Evolutionary conservation across 2,113 vertebrate species (phyloP).

Genomic region (Rissa tridactyla): DNA sequence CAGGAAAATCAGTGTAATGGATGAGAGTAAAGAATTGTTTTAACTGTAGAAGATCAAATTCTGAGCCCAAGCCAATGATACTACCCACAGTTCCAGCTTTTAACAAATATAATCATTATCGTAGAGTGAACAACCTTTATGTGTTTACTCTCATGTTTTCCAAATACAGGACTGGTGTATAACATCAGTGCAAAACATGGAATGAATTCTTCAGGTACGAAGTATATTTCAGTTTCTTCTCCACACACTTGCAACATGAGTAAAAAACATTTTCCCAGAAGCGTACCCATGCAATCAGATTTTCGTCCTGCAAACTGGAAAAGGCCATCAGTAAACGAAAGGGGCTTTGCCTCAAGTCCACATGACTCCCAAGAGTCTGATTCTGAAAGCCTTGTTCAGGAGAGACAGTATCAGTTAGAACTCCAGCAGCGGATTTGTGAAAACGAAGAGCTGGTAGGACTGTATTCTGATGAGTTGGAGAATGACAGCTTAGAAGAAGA

Average conservation of each 20-base stretch:
- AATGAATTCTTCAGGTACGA: neutral
- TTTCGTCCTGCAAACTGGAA: neutral
- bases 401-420: slow-evolving; percentile 43
- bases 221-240: neutral
- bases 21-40: neutral
- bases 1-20: neutral
- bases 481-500: slow-evolving; percentile 60
- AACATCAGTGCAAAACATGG: neutral
- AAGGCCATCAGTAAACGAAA: neutral
- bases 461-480: neutral
- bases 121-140: neutral
- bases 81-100: neutral
- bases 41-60: neutral
- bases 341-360: neutral
- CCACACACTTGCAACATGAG: neutral
- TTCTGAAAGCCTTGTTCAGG: slow-evolving; percentile 67
- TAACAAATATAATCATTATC: neutral
- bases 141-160: neutral
- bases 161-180: neutral
- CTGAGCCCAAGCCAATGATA: neutral
- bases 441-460: neutral
- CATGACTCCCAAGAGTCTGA: slow-evolving; percentile 72
- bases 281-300: neutral
- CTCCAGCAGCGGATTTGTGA: slow-evolving; percentile 5
- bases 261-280: neutral